Conservation (phyloP, 2,113 vertebrate genomes). For the Tragelaphus buxtoni region DNA sequence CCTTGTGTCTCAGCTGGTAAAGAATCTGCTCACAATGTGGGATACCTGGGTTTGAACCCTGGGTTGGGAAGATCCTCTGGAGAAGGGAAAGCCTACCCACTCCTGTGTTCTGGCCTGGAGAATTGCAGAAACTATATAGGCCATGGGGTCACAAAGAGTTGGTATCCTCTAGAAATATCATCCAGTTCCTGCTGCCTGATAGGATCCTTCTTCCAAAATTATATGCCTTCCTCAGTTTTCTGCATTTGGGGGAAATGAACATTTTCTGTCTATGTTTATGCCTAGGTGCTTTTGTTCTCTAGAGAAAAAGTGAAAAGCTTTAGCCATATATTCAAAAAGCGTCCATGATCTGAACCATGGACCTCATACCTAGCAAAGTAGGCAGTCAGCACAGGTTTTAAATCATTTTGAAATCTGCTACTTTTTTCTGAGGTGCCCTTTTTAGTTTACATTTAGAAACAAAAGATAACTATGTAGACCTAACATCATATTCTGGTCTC, state of each 20-base stretch:
- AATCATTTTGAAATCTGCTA: slow-evolving; percentile 18
- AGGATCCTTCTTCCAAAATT: background rate
- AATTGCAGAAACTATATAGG: background rate
- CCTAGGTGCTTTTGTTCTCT: background rate
- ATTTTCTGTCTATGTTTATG: background rate
- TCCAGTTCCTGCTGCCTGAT: background rate
- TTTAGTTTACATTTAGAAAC: slow-evolving; percentile 17
- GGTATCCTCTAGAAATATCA: background rate
- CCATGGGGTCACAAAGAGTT: background rate
- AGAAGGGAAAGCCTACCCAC: background rate
- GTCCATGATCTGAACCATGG: background rate
- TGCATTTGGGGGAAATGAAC: background rate
- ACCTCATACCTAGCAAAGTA: background rate
- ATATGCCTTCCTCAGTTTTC: background rate
- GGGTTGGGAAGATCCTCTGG: background rate
- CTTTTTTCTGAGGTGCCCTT: background rate
- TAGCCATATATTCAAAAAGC: background rate
- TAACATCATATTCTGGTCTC: background rate
- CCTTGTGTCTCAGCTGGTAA: background rate
- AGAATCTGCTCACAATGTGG: accelerated
- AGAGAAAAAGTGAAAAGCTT: background rate
- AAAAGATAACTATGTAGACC: background rate
- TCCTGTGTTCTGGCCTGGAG: background rate
- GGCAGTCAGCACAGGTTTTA: background rate
- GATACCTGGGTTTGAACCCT: background rate